These are phyloP conservation scores for Columbina picui DNA, from an alignment of 2,113 vertebrate species.

Conservation along the genomic window DNA sequence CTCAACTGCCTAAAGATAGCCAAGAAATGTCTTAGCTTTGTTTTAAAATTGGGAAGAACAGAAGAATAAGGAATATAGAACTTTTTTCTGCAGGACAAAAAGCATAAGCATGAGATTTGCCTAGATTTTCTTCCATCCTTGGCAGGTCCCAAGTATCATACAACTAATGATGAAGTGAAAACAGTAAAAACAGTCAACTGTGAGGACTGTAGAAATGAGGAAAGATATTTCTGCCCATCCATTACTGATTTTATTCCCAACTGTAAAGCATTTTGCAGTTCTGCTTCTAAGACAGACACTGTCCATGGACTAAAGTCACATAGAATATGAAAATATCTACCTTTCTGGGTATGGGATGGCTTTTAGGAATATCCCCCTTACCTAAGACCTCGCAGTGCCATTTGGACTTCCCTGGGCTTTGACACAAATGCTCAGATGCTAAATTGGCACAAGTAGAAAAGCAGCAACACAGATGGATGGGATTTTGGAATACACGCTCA, in stretches of 20 bases:
- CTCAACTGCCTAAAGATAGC: background rate
- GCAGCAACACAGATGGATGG: background rate
- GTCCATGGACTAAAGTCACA: background rate
- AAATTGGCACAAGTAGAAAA: background rate
- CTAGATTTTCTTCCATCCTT: background rate
- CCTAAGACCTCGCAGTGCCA: background rate
- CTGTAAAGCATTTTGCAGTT: background rate
- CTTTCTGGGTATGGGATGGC: background rate
- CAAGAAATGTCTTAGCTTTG: background rate
- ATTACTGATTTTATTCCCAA: background rate
- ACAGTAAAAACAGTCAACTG: background rate
- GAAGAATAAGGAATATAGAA: background rate
- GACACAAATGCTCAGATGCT: background rate
- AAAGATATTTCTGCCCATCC: background rate
- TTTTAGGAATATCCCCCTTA: background rate
- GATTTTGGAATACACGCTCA: background rate
- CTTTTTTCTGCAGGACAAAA: background rate
- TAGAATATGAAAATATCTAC: background rate
- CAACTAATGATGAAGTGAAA: background rate
- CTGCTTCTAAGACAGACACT: background rate
- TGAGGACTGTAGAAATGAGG: background rate
- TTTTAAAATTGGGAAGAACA: background rate
- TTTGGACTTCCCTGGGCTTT: background rate
- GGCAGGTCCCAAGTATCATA: background rate
- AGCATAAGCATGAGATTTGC: background rate